Conservation (phyloP, 2,797 vertebrate species). For the Arctocebus calabarensis region DNA sequence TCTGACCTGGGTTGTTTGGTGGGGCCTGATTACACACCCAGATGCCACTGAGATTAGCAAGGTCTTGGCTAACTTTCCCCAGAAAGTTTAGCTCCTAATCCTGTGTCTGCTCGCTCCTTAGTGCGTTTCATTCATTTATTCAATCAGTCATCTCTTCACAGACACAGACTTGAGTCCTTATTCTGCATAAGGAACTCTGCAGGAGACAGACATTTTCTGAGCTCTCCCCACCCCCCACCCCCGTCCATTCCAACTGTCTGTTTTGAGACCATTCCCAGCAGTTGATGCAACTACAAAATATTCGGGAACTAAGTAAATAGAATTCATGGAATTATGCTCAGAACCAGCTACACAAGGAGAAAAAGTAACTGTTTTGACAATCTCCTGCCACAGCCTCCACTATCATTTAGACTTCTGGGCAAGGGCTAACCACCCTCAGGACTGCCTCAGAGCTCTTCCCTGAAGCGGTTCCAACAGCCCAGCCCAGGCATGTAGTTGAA, state of each 20-base stretch:
- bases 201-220: neutral
- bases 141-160: neutral
- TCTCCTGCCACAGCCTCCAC: neutral
- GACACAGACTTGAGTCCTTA: neutral
- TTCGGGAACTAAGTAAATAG: neutral
- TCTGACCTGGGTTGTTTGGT: conserved; percentile 11
- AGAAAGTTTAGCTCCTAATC: neutral
- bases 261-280: neutral
- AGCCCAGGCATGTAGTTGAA: conserved; percentile 54
- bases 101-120: neutral
- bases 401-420: neutral
- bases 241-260: neutral
- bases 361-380: conserved; percentile 20
- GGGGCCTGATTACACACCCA: neutral
- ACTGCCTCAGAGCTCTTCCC: conserved; percentile 18
- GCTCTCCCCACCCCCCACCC: neutral
- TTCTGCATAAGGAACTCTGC: neutral
- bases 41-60: neutral
- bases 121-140: neutral
- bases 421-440: neutral
- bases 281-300: neutral
- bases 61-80: neutral
- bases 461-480: neutral
- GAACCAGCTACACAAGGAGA: neutral
- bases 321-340: neutral